A percentile compares a stretch with the other conserved stretches of the same genome.
phyloP scores from a whole-genome alignment of 2,888 invertebrate species.

The Horisme vitalbata region DNA sequence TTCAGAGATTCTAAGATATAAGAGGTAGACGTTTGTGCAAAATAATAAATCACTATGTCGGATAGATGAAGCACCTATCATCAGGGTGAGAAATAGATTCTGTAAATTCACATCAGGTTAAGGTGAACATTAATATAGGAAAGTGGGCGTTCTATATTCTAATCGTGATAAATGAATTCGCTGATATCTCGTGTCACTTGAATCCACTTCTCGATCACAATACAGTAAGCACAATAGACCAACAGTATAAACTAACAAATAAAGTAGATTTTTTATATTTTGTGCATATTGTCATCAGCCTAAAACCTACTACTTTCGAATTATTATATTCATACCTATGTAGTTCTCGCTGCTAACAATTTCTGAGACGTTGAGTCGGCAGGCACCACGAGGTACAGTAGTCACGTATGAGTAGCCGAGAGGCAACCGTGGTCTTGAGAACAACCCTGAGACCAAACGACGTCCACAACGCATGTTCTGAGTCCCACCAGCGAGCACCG shows the following conservation, averaged over 20 bases:
- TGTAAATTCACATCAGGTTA: conserved; percentile 47
- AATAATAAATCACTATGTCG: conserved; percentile 22
- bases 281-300: too few species aligned
- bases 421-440: conserved; percentile 90
- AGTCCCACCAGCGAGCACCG: conserved; percentile 87
- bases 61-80: conserved; percentile 41
- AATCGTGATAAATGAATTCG: conserved; percentile 55
- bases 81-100: conserved; percentile 49
- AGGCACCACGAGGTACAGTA: conserved; percentile 93
- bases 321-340: conserved; percentile 85
- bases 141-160: conserved; percentile 56
- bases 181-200: conserved; percentile 13
- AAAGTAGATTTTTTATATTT: too few species aligned
- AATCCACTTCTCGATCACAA: neutral
- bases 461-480: conserved; percentile 79
- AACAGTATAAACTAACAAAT: too few species aligned
- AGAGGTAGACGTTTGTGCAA: conserved; percentile 18
- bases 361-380: conserved; percentile 93
- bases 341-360: conserved; percentile 91
- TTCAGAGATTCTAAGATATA: conserved; percentile 17
- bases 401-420: conserved; percentile 93
- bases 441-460: conserved; percentile 92
- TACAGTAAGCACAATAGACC: too few species aligned
- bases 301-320: too few species aligned
- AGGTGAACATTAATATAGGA: conserved; percentile 51